Conservation (phyloP, 2,797 vertebrate species). For the Dermochelys coriacea region DNA sequence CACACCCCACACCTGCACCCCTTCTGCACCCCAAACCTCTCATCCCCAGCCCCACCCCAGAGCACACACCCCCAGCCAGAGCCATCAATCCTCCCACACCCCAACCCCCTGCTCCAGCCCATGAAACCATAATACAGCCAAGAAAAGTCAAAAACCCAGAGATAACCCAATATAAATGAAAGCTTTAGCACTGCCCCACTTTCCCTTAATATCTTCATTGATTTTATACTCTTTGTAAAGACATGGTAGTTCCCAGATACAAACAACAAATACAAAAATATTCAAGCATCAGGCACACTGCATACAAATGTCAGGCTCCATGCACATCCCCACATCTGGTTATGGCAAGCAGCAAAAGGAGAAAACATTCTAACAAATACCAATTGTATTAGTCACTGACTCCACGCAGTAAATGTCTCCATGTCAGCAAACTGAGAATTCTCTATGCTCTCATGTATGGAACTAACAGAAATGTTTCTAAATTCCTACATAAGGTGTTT, state of each 20-base stretch:
- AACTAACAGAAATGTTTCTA: rapidly evolving
- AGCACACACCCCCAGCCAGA: too few relatives aligned
- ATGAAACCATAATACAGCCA: background rate
- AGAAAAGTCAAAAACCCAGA: background rate
- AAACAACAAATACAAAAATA: background rate
- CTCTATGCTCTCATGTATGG: rapidly evolving
- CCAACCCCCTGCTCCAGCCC: too few relatives aligned
- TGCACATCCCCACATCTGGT: background rate
- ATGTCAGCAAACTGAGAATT: rapidly evolving
- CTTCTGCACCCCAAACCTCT: too few relatives aligned
- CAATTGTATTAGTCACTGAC: background rate
- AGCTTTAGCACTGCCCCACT: background rate
- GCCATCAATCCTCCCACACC: too few relatives aligned
- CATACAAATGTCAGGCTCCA: background rate
- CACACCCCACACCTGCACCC: too few relatives aligned
- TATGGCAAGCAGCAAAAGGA: background rate
- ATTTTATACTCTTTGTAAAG: background rate
- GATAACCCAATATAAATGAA: background rate
- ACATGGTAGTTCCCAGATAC: background rate
- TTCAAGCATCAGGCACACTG: background rate
- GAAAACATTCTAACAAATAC: background rate
- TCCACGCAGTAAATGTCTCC: background rate
- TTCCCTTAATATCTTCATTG: background rate
- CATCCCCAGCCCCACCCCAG: too few relatives aligned
- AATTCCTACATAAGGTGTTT: background rate